phyloP scores from a whole-genome alignment of 2,113 vertebrate species.

The Pseudopodoces humilis region DNA sequence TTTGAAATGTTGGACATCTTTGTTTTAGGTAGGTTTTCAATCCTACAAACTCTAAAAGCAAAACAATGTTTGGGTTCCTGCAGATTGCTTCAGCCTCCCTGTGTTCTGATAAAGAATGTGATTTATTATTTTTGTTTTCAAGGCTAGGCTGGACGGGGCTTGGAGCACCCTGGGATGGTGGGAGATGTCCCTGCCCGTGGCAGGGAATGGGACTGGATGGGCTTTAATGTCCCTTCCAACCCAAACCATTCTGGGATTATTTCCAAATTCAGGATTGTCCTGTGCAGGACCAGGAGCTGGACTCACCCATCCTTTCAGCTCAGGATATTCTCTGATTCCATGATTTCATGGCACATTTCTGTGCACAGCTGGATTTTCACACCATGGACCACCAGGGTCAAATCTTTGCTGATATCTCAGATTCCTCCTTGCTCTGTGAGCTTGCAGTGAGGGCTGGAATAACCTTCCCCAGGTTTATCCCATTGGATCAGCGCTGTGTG shows the following conservation, averaged over 20 bases:
- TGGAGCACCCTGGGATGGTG: background rate
- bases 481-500: background rate
- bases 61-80: background rate
- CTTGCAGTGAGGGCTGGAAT: background rate
- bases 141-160: background rate
- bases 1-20: background rate
- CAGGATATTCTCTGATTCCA: background rate
- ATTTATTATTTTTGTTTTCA: background rate
- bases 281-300: background rate
- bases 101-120: background rate
- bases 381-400: background rate
- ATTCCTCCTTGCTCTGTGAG: background rate
- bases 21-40: rapidly evolving
- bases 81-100: background rate
- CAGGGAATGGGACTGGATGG: background rate
- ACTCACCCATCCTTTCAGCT: background rate
- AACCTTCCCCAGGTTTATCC: background rate
- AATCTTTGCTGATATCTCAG: background rate
- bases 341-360: rapidly evolving
- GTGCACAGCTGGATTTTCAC: background rate
- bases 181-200: background rate
- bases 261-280: background rate
- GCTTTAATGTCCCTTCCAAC: background rate
- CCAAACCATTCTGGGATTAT: background rate
- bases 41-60: background rate